Conservation (phyloP, 2,888 invertebrate genomes). For the Thera britannica region DNA sequence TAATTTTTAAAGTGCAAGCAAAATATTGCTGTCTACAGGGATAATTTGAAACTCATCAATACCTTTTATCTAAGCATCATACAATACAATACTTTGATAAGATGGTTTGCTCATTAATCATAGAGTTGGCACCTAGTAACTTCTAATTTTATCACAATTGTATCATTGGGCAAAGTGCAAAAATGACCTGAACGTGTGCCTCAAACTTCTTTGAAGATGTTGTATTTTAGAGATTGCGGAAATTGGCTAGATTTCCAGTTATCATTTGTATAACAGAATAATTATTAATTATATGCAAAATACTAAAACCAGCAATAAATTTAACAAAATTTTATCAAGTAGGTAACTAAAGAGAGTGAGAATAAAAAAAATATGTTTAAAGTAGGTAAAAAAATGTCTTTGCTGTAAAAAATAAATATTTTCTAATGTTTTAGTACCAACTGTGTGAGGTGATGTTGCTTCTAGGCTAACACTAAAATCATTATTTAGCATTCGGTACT, state of each 20-base stretch:
- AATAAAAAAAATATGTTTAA: conserved; percentile 11
- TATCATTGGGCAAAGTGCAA: conserved; percentile 47
- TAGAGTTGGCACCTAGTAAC: conserved; percentile 44
- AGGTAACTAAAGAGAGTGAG: conserved; percentile 24
- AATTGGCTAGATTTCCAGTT: conserved; percentile 17
- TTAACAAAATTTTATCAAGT: conserved; percentile 10
- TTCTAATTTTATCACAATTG: conserved; percentile 41
- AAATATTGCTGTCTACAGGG: conserved; percentile 34
- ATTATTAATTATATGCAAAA: conserved; percentile 5
- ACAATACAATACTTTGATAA: conserved; percentile 26
- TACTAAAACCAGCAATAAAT: conserved; percentile 16
- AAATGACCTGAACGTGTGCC: conserved; percentile 51
- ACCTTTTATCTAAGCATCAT: conserved; percentile 22
- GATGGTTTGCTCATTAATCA: conserved; percentile 49
- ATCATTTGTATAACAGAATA: conserved; percentile 10
- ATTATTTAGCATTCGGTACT: conserved; percentile 69
- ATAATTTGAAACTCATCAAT: conserved; percentile 32
- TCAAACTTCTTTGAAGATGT: conserved; percentile 17
- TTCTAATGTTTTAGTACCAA: conserved; percentile 30
- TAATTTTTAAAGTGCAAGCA: conserved; percentile 48
- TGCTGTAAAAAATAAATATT: conserved; percentile 25
- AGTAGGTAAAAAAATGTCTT: conserved; percentile 26
- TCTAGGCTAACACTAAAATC: conserved; percentile 60
- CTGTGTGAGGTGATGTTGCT: conserved; percentile 51
- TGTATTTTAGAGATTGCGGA: conserved; percentile 24